Evolutionary conservation across 1,140 invertebrate species (phyloP), one percentile per base, ranked within the genome.

Genomic region (Hyles euphorbiae): DNA sequence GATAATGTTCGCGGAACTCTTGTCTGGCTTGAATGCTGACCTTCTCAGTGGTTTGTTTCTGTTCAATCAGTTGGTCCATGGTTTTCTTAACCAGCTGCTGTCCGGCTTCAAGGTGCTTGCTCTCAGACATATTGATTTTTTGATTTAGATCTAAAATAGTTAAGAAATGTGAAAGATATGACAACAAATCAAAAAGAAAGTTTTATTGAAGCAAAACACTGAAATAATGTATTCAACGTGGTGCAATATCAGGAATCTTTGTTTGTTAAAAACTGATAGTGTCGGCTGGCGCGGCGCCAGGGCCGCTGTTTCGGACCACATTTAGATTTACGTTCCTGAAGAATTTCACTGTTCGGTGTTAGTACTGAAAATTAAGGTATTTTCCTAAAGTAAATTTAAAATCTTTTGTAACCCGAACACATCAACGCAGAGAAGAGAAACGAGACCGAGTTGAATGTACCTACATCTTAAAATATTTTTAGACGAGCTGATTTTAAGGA

Each of bases 21-120:
- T 90, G 89, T 64, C 84, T 75, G 0, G 89, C 89, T 61, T 90
- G 79, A 36, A 90, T 89, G 8, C 78, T 71, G 0, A 90, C 72
- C 49, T 76, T 82, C 63, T 88, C 81, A 34, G 76, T 86, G 4
- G 78, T 83, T 61, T 89, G 74, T 61, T 63, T 85, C 57, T 85
- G 78, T 68, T 89, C 77, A 34, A 88, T 71, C 12, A 90, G 61
- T 34, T 88, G 74, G 61, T 90, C 79, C 88, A 90, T 90, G 2
- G 84, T 90, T 62, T 83, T 80, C 72, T 89, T 85, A 22, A 90
- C 81, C 9, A 90, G 74, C 62, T 83, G 79, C 53, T 87, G 83
- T 8, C 86, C 77, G 49, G 83, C 80, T 62, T 85, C 77, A 6
- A 88, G 72, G 45, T 82, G 81, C 70, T 88, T 90, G 67, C 63